Evolutionary conservation across 2,888 invertebrate species (phyloP).

Genomic region (Punctoribates punctum): DNA sequence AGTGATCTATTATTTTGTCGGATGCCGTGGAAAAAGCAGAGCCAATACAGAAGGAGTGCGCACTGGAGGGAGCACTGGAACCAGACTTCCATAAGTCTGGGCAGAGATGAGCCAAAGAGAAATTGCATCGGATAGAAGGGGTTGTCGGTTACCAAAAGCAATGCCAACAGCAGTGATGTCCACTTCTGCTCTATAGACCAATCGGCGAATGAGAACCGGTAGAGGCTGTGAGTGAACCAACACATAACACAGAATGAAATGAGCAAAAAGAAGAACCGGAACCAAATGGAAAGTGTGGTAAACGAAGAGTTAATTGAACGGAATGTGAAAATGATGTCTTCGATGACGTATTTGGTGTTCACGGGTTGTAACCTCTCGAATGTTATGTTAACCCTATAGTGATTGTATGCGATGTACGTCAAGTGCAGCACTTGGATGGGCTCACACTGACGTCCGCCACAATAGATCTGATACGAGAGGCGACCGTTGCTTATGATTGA

Average conservation of each 20-base stretch:
- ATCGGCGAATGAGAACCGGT: slow-evolving; percentile 80
- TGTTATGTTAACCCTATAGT: slow-evolving; percentile 40
- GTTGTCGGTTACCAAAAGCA: slow-evolving; percentile 86
- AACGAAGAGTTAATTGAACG: slow-evolving; percentile 72
- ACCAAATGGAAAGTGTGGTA: slow-evolving; percentile 96
- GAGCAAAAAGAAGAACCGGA: slow-evolving; percentile 84
- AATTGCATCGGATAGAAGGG: slow-evolving; percentile 88
- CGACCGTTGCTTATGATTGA: slow-evolving; percentile 33
- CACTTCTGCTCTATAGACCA: slow-evolving; percentile 99
- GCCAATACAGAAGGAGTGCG: slow-evolving; percentile 84
- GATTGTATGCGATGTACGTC: slow-evolving; percentile 39
- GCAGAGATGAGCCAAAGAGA: slow-evolving; percentile 80
- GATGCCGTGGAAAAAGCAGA: slow-evolving; percentile 81
- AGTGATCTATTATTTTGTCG: slow-evolving; percentile 79
- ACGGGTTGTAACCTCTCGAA: slow-evolving; percentile 41
- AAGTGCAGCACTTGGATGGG: slow-evolving; percentile 44
- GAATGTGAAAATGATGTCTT: slow-evolving; percentile 43
- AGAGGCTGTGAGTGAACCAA: slow-evolving; percentile 83
- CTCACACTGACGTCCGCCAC: slow-evolving; percentile 42
- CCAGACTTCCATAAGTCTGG: slow-evolving; percentile 84
- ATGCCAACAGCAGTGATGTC: slow-evolving; percentile 80
- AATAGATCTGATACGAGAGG: slow-evolving; percentile 40
- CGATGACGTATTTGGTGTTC: slow-evolving; percentile 63
- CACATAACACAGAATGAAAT: slow-evolving; percentile 84
- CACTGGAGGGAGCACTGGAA: slow-evolving; percentile 86